These are phyloP conservation scores for Oasisia sp. DNA, from an alignment of 2,888 invertebrate species.

Conservation along the genomic window DNA sequence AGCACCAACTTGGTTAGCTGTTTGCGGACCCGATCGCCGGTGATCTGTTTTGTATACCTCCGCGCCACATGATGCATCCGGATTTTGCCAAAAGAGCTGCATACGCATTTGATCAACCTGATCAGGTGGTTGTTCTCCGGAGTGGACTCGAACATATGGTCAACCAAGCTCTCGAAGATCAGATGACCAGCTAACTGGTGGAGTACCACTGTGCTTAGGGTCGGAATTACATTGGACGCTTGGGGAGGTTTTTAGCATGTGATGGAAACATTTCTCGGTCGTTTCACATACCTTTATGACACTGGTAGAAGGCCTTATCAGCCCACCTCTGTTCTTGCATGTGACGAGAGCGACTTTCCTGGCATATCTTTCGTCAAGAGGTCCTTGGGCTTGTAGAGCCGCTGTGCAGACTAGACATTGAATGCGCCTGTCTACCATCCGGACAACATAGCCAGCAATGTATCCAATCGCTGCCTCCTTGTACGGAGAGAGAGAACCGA, in stretches of 20 bases:
- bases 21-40: too few relatives aligned
- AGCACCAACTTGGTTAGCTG: too few relatives aligned
- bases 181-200: neutral
- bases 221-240: neutral
- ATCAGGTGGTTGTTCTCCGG: neutral
- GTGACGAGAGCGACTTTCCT: neutral
- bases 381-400: neutral
- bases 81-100: neutral
- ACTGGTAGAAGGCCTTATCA: neutral
- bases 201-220: neutral
- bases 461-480: neutral
- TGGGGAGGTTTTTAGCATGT: neutral
- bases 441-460: neutral
- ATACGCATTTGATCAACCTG: neutral
- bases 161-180: neutral
- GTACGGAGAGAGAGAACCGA: neutral
- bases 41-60: neutral
- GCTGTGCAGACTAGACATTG: neutral
- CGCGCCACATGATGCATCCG: neutral
- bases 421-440: neutral
- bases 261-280: neutral
- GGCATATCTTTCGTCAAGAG: neutral
- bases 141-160: neutral
- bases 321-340: neutral
- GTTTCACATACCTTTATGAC: neutral